Base-by-base conservation (phyloP, 1,140 invertebrate genomes). In the Proales similis region DNA sequence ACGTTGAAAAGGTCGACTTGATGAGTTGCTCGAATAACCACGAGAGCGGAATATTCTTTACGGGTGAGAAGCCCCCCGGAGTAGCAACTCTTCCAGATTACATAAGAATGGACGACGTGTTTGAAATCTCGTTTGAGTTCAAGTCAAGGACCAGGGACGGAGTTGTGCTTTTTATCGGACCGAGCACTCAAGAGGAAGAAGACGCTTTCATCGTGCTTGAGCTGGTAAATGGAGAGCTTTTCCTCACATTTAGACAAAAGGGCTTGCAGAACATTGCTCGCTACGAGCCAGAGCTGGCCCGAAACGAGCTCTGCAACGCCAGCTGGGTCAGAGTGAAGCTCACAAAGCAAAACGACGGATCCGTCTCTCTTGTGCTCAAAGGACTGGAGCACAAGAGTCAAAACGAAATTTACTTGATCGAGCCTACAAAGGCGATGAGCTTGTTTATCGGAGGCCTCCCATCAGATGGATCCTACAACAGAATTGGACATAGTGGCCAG, bases 21-120 rank as follows among this genome's bases (percentile, higher is more conserved):
- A 57, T 57, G 19, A 57, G 29, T 57, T 57, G 51, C 45, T 57
- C 51, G 20, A 57, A 57, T 42, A 57, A 29, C n/a, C 51, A 57
- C 20, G 51, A 57, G 20, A 57, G 51, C 30, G 51, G 51, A 6
- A 6, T 57, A 1, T 57, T 57, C 26, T 57, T 57, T 29, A 57
- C 51, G 4, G 51, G 51, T 1, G 3, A 20, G 36, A 36, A 9
- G 9, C 33, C 9, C 14, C 29, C 29, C 30, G 36, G 51, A 2
- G 29, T 29, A 11, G 51, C 32, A 14, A 57, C 1, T 4, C 27
- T 57, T 9, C 36, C 29, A 19, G 29, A 42, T 36, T 9, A 39
- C 39, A n/a, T 57, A 14, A 24, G 7, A 29, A 19, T 57, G n/a
- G 19, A 39, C 17, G 19, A 57, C 14, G 51, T 27, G 3, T 57